Conservation (phyloP, 92 coral and sea anemone species). For the Isaurus tuberculatus region DNA sequence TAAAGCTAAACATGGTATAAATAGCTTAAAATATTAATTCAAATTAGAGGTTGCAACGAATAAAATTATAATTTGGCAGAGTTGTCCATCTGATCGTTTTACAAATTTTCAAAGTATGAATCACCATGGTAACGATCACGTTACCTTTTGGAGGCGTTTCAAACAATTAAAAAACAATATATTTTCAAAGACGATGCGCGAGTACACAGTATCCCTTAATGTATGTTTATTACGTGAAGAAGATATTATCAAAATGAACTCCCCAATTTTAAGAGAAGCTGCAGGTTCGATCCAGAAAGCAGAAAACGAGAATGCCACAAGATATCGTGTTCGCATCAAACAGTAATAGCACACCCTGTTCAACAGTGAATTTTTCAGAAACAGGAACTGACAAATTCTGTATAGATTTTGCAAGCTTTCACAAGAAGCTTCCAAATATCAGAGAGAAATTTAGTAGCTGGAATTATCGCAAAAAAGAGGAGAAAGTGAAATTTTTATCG, state of each 20-base stretch:
- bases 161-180: not conserved
- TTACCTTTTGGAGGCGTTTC: not conserved
- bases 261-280: conserved; percentile 41
- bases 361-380: conserved; percentile 29
- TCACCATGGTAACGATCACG: conserved; percentile 27
- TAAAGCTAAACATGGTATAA: conserved; percentile 18
- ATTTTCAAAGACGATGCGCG: conserved; percentile 3
- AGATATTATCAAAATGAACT: not conserved
- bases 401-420: conserved; percentile 32
- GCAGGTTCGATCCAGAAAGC: conserved; percentile 31
- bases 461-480: conserved; percentile 48
- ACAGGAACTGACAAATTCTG: conserved; percentile 32
- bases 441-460: conserved; percentile 51
- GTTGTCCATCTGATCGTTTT: conserved; percentile 13
- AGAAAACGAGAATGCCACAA: conserved; percentile 50
- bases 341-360: conserved; percentile 43
- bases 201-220: conserved; percentile 2
- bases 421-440: conserved; percentile 50
- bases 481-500: conserved; percentile 39
- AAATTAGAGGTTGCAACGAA: conserved; percentile 6
- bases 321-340: conserved; percentile 58
- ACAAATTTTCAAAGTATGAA: not conserved
- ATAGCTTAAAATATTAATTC: conserved; percentile 6
- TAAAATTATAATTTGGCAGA: not conserved
- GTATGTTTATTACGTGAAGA: not conserved